Conservation (phyloP, 2,888 invertebrate species). For the Volucella zonaria region DNA sequence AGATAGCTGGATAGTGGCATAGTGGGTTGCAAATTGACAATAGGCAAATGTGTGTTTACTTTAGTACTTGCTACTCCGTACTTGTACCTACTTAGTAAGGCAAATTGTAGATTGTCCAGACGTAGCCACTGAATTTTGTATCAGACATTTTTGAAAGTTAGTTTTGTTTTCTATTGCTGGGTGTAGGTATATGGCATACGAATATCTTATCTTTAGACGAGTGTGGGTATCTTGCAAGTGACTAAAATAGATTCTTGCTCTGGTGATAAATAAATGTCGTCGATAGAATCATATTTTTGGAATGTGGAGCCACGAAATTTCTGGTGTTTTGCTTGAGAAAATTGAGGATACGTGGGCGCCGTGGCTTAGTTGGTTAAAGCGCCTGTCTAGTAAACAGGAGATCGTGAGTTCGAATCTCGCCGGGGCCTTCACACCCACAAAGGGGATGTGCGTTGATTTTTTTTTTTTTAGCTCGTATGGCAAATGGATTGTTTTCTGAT, state of each 20-base stretch:
- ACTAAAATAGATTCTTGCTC: slow-evolving; percentile 42
- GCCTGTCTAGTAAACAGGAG: slow-evolving; percentile 83
- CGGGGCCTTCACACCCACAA: slow-evolving; percentile 75
- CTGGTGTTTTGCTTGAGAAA: neutral
- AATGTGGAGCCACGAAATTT: neutral
- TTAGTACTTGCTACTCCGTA: neutral
- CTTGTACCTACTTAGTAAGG: neutral
- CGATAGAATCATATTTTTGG: slow-evolving; percentile 47
- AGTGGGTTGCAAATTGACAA: slow-evolving; percentile 56
- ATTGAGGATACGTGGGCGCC: slow-evolving; percentile 74
- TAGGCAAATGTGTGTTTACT: slow-evolving; percentile 33
- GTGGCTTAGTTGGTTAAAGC: slow-evolving; percentile 83
- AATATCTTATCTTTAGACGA: slow-evolving; percentile 13
- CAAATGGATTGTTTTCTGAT: too few species aligned
- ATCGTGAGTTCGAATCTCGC: slow-evolving; percentile 80
- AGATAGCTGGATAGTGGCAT: neutral
- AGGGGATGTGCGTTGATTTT: neutral
- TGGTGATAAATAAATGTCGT: slow-evolving; percentile 41
- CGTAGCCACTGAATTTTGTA: slow-evolving; percentile 55
- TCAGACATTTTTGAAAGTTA: slow-evolving; percentile 6
- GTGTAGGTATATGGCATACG: neutral
- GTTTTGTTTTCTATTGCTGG: slow-evolving; percentile 19
- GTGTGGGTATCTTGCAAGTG: neutral
- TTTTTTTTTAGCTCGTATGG: neutral
- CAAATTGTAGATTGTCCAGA: slow-evolving; percentile 52